Evolutionary conservation across 2,888 invertebrate genomes (phyloP), one percentile per base, ranked within the genome.

Genomic region (Vannuccia rotundouncinata): DNA sequence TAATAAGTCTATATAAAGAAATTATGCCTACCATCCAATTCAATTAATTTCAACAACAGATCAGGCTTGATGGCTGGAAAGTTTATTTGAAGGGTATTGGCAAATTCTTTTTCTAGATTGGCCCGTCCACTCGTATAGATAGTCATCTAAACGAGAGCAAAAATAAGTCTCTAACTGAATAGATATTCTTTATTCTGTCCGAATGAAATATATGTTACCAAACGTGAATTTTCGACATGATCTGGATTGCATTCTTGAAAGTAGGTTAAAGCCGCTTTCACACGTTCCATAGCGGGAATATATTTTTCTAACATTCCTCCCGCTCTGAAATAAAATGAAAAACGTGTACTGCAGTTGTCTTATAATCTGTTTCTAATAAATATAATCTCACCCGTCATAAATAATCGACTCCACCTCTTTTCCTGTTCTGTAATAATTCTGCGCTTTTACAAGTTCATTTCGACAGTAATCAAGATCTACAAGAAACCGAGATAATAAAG

Each of bases 391-490:
- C 77, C 77, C n/a, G 27, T 77, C 45, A 31, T 77, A 31, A 31
- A 77, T 31, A 31, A 77, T 25, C 1, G 59, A 25, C 25, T 77
- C 77, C 13, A 77, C 77, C 22, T 77, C 77, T 25, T 25, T 25
- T 31, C 31, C 31, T 30, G 77, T 77, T 60, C 77, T 2, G 45
- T 77, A 31, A 25, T 31, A 45, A 31, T 31, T 77, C 45, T 77
- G 77, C 27, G 77, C 45, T 31, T 77, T 77, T 31, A 77, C 5
- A 31, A 77, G 45, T 13, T 13, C 77, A 77, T 2, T 77, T n/a
- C 77, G 77, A 77, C 77, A 77, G 5, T 30, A 28, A 28, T 77
- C 77, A 30, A 77, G 31, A 77, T 77, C 77, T 77, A 31, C 5
- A 77, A 31, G 22, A 10, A 28, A 25, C 2, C 10, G 28, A 25